Evolutionary conservation across 2,888 invertebrate genomes (phyloP), one percentile per base, ranked within the genome.

Genomic region (Oscheius onirici): DNA sequence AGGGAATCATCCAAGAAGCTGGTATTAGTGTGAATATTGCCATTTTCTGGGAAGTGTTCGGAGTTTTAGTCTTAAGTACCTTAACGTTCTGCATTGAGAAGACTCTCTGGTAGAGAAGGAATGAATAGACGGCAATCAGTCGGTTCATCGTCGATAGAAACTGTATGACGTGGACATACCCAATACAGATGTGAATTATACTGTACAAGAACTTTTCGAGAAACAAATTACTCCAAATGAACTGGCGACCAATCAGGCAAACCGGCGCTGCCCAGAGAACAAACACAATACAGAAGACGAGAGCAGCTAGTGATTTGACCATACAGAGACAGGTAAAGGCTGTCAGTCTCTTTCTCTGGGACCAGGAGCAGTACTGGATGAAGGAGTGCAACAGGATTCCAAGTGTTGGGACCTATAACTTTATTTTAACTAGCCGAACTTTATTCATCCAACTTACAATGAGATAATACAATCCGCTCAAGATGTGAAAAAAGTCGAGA

Each of bases 71-170:
- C 20, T 46, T 13, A 46, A 3, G 3, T 8, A 55, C 55, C 55
- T 28, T 55, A 15, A 55, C 26, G 26, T 55, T 55, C 1, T 28
- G 6, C 22, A 55, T 24, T 15, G 28, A 26, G 28, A 55, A 55
- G 13, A 55, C n/a, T 26, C 26, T 55, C 28, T 55, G 55, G 26
- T 55, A 55, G 2, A 55, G 11, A 28, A n/a, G 10, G 26, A 26
- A 55, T 10, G 55, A 55, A 55, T 26, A 55, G 2, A 55, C 55
- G 28, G 55, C 55, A 10, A 55, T 55, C n/a, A 55, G 28, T 55
- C 55, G 22, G 26, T 55, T 55, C 28, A 55, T n/a, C 15, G 55
- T 28, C 2, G 28, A 20, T 13, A 28, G 8, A 11, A 55, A 55
- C 26, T 55, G 55, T 55, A n/a, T 28, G 10, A 55, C n/a, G 11